These are phyloP conservation scores for Troilus luridus DNA, from an alignment of 2,888 invertebrate genomes.

Conservation along the genomic window DNA sequence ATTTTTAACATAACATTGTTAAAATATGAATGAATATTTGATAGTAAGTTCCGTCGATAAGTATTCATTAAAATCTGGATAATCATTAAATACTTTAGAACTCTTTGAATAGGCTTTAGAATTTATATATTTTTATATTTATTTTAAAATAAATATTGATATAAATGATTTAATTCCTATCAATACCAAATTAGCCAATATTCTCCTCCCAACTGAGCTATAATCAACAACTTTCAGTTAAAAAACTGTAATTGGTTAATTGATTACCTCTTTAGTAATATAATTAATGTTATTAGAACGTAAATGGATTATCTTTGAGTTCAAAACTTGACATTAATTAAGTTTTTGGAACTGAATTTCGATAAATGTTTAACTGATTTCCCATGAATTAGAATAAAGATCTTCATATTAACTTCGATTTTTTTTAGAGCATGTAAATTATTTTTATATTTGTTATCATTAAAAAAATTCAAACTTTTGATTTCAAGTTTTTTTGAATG, in stretches of 20 bases:
- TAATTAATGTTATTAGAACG: neutral
- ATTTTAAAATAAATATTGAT: neutral
- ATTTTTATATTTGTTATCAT: neutral
- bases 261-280: neutral
- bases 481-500: no score
- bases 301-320: neutral
- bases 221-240: neutral
- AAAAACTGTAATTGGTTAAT: conserved; percentile 1
- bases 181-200: neutral
- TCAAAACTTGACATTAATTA: neutral
- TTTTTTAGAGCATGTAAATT: neutral
- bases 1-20: no score
- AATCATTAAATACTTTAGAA: no score
- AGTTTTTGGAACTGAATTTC: neutral
- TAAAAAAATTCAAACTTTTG: neutral
- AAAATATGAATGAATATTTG: no score
- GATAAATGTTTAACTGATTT: neutral
- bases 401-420: neutral
- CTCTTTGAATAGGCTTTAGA: no score
- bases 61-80: no score
- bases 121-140: neutral
- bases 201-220: neutral
- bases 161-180: neutral
- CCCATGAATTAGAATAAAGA: neutral
- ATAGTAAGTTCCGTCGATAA: no score